These are phyloP conservation scores for Bujurquina vittata DNA, from an alignment of 2,113 vertebrate species.

Conservation along the genomic window DNA sequence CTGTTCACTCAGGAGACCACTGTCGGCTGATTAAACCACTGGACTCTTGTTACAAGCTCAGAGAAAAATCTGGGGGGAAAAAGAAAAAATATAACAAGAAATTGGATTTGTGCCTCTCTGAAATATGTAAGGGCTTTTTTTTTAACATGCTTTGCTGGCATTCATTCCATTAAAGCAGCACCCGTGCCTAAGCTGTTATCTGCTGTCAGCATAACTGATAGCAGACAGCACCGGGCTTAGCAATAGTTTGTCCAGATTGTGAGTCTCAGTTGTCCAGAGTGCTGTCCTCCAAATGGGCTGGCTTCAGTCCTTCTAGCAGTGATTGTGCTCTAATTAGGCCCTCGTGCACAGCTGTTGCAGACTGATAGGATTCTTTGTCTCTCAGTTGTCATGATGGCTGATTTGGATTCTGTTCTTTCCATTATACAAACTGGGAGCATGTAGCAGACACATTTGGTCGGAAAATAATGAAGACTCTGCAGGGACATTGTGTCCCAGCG, in stretches of 20 bases:
- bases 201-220: conserved; percentile 21
- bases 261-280: conserved; percentile 48
- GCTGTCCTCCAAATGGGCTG: conserved; percentile 33
- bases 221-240: conserved; percentile 7
- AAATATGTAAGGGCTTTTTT: background rate
- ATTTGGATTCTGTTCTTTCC: conserved; percentile 53
- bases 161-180: conserved; percentile 22
- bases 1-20: conserved; percentile 45
- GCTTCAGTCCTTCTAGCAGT: conserved; percentile 39
- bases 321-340: conserved; percentile 63
- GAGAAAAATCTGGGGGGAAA: background rate
- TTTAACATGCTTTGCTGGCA: conserved; percentile 3
- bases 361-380: conserved; percentile 64
- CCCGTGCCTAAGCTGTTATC: conserved; percentile 30
- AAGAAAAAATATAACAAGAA: background rate
- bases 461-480: conserved; percentile 51
- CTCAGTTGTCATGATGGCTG: conserved; percentile 33
- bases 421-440: conserved; percentile 42
- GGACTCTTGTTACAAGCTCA: conserved; percentile 21
- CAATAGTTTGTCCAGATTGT: conserved; percentile 39
- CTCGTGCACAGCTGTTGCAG: conserved; percentile 60
- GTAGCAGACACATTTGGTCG: conserved; percentile 30
- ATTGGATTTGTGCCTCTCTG: background rate
- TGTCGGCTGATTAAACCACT: conserved; percentile 38
- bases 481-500: conserved; percentile 28